phyloP scores from a whole-genome alignment of 1,140 invertebrate genomes.

The Papilio polyxenes region DNA sequence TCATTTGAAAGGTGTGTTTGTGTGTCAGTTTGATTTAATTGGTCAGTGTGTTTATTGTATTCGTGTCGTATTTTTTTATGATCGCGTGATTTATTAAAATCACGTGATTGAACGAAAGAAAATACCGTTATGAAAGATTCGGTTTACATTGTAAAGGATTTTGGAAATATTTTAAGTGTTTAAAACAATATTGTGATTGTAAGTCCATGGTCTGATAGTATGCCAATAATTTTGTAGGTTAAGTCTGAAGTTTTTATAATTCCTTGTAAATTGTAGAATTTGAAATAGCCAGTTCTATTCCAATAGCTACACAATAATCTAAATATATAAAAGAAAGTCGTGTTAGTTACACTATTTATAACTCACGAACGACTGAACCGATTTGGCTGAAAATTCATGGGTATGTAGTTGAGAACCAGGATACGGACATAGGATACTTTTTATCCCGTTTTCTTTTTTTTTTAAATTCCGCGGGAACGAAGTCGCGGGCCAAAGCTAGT shows the following conservation, averaged over 20 bases:
- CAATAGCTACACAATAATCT: background rate
- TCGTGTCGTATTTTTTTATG: background rate
- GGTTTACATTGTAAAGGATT: background rate
- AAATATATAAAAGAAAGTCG: too few species aligned
- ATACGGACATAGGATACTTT: too few species aligned
- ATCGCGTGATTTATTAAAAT: background rate
- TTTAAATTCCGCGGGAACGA: too few species aligned
- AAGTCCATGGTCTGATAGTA: too few species aligned
- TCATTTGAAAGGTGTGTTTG: background rate
- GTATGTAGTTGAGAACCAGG: too few species aligned
- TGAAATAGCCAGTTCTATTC: background rate
- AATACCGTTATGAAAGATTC: background rate
- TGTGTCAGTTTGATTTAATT: background rate
- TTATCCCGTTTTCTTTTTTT: too few species aligned
- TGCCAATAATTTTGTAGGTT: background rate
- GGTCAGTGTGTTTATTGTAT: background rate
- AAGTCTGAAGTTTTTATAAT: background rate
- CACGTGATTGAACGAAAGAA: background rate
- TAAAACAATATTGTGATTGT: too few species aligned
- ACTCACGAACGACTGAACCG: too few species aligned
- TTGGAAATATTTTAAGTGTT: background rate
- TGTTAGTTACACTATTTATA: too few species aligned
- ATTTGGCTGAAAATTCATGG: too few species aligned
- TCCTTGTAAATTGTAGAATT: background rate
- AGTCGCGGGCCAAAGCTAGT: too few species aligned